Base-by-base conservation (phyloP, 2,797 vertebrate species). In the Peromyscus attwateri region DNA sequence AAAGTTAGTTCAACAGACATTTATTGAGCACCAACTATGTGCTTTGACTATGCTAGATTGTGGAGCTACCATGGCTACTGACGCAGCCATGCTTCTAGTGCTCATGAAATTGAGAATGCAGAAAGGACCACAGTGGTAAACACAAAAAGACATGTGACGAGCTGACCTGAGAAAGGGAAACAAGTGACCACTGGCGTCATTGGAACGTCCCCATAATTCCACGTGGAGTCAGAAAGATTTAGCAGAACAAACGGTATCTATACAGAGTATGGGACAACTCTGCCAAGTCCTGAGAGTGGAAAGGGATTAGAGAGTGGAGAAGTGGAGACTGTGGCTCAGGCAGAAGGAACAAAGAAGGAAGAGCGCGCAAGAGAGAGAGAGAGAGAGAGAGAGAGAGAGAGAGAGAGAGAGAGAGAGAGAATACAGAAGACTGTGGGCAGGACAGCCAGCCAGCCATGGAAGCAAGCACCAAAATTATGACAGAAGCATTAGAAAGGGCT, bases 1-100 rank as follows among this genome's bases (percentile, higher is more conserved):
- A 88, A 87, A 46, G 85, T 62, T 12, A 92, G 64, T 49, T 80
- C n/a, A 84, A 80, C 11, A 94, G 62, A 34, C 60, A 85, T 90
- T 92, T 27, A 77, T 31, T 71, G 40, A 95, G 46, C 6, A 77
- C 46, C 73, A 66, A 71, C 34, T 92, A 23, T 66, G 64, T 37
- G 13, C 62, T 62, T 57, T 83, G n/a, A 68, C 25, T 37, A 57
- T 25, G 23, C 2, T 31, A 76, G 23, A 66, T 79, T 37, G 6
- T 3, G 21, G 55, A 10, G 4, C 55, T 66, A 52, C 82, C n/a
- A 80, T 34, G 37, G 43, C 91, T 34, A 60, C 27, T 43, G n/a
- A 57, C 46, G 23, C 0, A 46, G 19, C 57, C 13, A 6, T 71
- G 29, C 46, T 82, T 96, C 25, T 34, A 57, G 19, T 82, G 11